Evolutionary conservation across 2,113 vertebrate genomes (phyloP).

Genomic region (Lasiurus cinereus): DNA sequence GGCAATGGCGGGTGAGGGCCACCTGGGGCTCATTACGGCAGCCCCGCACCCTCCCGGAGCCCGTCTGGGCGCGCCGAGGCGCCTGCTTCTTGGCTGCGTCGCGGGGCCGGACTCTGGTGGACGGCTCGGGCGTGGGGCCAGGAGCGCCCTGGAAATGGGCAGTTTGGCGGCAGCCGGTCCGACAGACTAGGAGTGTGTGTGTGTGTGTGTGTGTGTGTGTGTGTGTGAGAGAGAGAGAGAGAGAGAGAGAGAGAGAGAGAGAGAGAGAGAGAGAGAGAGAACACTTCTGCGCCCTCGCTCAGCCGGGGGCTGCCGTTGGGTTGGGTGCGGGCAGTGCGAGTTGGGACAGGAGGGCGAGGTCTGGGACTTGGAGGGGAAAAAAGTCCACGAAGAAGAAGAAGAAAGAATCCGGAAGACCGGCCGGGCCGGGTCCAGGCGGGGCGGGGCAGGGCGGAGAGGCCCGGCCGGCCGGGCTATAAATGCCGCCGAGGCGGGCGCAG

Average conservation of each 20-base stretch:
- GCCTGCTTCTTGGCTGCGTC: not conserved
- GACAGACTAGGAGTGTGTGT: not conserved
- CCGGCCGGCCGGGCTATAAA: slow-evolving; percentile 71
- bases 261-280: not conserved
- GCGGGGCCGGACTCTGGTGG: slow-evolving; percentile 50
- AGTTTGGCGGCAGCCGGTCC: slow-evolving; percentile 63
- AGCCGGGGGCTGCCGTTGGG: not conserved
- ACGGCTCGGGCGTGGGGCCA: slow-evolving; percentile 56
- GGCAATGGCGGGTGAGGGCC: not conserved
- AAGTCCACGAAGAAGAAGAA: slow-evolving; percentile 5
- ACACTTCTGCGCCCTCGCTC: not conserved
- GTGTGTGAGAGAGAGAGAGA: not conserved
- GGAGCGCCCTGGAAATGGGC: slow-evolving; percentile 66
- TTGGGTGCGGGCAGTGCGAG: not conserved
- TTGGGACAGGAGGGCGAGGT: slow-evolving; percentile 42
- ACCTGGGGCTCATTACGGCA: not conserved
- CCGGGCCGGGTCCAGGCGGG: slow-evolving; percentile 65
- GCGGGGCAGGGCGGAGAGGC: slow-evolving; percentile 72
- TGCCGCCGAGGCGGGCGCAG: not conserved
- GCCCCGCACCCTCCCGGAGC: not conserved
- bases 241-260: not conserved
- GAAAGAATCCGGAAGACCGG: slow-evolving; percentile 58
- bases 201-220: slow-evolving; percentile 22
- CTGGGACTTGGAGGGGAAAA: not conserved
- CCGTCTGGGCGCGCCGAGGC: slow-evolving; percentile 31